These are phyloP conservation scores for Leucopternis melanops DNA, from an alignment of 2,113 vertebrate species.

Conservation along the genomic window DNA sequence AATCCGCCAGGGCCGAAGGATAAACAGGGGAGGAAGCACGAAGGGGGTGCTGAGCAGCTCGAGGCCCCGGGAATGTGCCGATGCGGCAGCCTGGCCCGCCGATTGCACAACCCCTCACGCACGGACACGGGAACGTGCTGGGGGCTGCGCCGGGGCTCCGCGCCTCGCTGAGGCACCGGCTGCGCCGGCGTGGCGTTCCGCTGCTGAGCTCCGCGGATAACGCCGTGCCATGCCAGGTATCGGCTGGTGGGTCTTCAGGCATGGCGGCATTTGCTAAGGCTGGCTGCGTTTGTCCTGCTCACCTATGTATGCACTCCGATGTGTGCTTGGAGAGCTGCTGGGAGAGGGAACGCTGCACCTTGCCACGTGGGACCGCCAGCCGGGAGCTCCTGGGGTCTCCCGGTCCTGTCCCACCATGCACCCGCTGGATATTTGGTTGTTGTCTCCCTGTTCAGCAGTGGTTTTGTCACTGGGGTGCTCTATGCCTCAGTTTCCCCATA, in stretches of 20 bases:
- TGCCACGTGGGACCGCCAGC: background rate
- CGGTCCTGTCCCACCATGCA: too few relatives aligned
- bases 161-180: background rate
- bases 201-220: background rate
- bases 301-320: accelerated
- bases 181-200: accelerated
- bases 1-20: constrained; percentile 29
- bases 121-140: background rate
- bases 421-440: accelerated
- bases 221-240: accelerated
- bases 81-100: constrained; percentile 19
- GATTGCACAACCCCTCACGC: constrained; percentile 35
- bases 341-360: background rate
- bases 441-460: too few relatives aligned
- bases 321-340: accelerated
- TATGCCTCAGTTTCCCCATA: background rate
- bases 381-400: background rate
- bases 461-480: background rate
- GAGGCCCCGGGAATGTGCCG: constrained; percentile 59
- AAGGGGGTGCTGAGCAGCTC: constrained; percentile 3
- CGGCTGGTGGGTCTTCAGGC: background rate
- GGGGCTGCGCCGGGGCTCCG: background rate
- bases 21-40: constrained; percentile 46
- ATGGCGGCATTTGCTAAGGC: accelerated
- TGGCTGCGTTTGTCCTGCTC: background rate